Conservation (phyloP, 2,888 invertebrate genomes). For the Pollenia angustigena region DNA sequence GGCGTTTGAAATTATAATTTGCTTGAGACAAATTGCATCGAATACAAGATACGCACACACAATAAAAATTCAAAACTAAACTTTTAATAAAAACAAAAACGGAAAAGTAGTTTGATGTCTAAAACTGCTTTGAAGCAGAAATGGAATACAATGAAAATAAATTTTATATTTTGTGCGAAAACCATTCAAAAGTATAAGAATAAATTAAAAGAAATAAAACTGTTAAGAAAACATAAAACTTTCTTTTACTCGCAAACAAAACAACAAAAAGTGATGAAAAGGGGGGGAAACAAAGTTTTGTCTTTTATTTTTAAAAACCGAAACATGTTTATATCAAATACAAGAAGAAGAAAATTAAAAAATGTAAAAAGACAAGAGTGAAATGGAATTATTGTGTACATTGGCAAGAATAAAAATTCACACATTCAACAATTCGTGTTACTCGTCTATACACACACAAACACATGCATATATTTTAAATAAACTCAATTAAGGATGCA, state of each 20-base stretch:
- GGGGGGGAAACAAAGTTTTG: background rate
- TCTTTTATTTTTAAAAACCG: background rate
- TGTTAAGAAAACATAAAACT: constrained; percentile 37
- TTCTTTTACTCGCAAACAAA: background rate
- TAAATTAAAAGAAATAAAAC: constrained; percentile 53
- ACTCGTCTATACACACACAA: background rate
- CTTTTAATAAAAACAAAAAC: background rate
- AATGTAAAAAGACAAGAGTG: background rate
- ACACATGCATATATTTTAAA: constrained; percentile 46
- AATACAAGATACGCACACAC: constrained; percentile 10
- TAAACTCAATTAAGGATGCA: constrained; percentile 66
- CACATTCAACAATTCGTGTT: background rate
- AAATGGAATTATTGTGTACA: constrained; percentile 41
- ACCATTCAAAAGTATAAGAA: constrained; percentile 7
- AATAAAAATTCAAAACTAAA: background rate
- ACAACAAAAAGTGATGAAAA: constrained; percentile 24
- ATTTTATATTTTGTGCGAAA: constrained; percentile 25
- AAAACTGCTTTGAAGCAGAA: constrained; percentile 35
- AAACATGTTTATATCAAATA: constrained; percentile 34
- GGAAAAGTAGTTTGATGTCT: constrained; percentile 13
- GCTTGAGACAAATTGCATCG: constrained; percentile 32
- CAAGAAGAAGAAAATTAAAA: background rate
- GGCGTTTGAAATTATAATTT: constrained; percentile 18
- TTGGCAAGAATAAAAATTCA: constrained; percentile 22
- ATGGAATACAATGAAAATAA: constrained; percentile 43